Base-by-base conservation (phyloP, 2,797 vertebrate species). In the Semotilus atromaculatus region DNA sequence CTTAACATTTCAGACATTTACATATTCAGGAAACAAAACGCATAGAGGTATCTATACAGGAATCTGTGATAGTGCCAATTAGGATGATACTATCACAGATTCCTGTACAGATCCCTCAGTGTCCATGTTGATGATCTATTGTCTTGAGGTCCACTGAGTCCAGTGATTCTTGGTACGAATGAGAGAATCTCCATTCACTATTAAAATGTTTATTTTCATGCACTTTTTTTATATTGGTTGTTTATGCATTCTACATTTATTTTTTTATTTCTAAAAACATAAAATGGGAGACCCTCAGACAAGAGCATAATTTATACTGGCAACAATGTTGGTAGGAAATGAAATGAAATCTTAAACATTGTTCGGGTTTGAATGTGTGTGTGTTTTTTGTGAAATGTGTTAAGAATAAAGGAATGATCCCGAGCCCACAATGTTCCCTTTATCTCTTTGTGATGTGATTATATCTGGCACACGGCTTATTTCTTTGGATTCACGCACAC, bases 321-420 rank as follows among this genome's bases (percentile, higher is more conserved):
- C 84, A 82, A 80, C 82, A 88, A 75, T 77, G 48, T 48, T 73
- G 73, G 75, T 73, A 93, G 91, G 89, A 38, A 66, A 58, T 48
- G 3, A 76, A 34, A 64, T 89, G 83, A 89, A 86, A 88, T 91
- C 89, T 91, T 58, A 76, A 81, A 90, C 92, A 92, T 92, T 89
- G 89, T 80, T 89, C 87, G 53, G 92, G 77, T 85, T 93, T 88
- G 85, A 77, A 87, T 94, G 93, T 95, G 92, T 93, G 91, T 85
- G 40, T 75, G 23, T 93, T 93, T 93, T 88, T 90, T 92, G 93
- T 95, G 93, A 85, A 82, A 92, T 87, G 90, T 91, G 80, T 93
- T 92, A 92, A 92, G 91, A 94, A 90, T 89, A 94, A 95, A 93
- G 88, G 89, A 91, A 91, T 90, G 90, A 91, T 89, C 76, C 83